Percentiles rank a stretch among this genome's conserved stretches.
phyloP scores from a whole-genome alignment of 2,113 vertebrate species.

The Etheostoma cragini region DNA sequence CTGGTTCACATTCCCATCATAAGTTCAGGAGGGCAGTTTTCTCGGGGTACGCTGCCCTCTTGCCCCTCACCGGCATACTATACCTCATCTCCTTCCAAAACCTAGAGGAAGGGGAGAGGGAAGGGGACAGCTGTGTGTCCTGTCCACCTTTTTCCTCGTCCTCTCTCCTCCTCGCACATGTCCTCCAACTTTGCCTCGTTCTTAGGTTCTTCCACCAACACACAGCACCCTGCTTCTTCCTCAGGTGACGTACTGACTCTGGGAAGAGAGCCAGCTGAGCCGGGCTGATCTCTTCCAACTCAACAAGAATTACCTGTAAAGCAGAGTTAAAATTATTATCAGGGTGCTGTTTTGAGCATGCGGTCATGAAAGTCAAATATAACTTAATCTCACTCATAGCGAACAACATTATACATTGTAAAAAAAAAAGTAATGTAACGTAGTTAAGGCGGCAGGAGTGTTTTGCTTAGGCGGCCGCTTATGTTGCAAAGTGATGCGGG shows the following conservation, averaged over 20 bases:
- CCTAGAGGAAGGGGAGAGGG: conserved; percentile 64
- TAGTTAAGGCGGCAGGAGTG: too few species aligned
- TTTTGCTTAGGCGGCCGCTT: too few species aligned
- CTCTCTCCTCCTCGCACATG: neutral
- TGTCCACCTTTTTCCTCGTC: conserved; percentile 10
- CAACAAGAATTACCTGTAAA: conserved; percentile 87
- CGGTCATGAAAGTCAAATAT: too few species aligned
- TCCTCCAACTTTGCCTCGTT: conserved; percentile 51
- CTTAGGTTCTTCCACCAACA: conserved; percentile 84
- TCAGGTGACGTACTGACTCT: conserved; percentile 88
- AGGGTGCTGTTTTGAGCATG: neutral
- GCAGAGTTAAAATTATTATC: neutral
- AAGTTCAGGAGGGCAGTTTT: conserved; percentile 61
- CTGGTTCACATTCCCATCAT: conserved; percentile 8
- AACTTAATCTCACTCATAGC: too few species aligned
- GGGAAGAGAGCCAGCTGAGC: conserved; percentile 83
- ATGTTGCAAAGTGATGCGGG: too few species aligned
- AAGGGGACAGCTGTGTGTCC: neutral
- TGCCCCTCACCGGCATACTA: conserved; percentile 87
- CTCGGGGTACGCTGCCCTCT: conserved; percentile 51
- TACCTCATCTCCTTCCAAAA: conserved; percentile 93
- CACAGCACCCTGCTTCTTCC: conserved; percentile 87
- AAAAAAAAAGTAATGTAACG: too few species aligned
- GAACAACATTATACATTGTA: too few species aligned
- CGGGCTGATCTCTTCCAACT: conserved; percentile 85